Conservation (phyloP, 2,113 vertebrate species). For the Apteryx owenii region DNA sequence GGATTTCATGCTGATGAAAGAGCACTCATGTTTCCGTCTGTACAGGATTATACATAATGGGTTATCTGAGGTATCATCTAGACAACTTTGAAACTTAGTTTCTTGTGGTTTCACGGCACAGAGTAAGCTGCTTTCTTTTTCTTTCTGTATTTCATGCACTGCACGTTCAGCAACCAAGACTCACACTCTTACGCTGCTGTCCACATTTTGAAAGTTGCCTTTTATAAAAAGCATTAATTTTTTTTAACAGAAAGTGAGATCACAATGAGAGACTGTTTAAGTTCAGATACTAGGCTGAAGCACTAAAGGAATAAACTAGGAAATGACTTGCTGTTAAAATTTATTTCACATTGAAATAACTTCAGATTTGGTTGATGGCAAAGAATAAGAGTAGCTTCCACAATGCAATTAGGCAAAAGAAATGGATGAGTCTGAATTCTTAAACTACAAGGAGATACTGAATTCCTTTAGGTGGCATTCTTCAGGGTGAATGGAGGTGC, state of each 20-base stretch:
- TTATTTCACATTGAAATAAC: neutral
- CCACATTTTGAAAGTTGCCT: neutral
- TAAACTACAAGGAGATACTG: neutral
- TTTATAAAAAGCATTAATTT: neutral
- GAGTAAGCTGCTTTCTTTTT: neutral
- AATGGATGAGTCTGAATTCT: neutral
- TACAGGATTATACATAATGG: neutral
- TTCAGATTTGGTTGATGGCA: neutral
- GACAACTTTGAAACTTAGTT: neutral
- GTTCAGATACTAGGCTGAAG: neutral
- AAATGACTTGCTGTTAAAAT: neutral
- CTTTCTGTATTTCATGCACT: neutral
- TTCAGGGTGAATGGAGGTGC: rapidly evolving
- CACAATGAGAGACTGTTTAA: rapidly evolving
- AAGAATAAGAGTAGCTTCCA: neutral
- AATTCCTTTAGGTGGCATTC: neutral
- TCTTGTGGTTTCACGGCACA: neutral
- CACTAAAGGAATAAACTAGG: neutral
- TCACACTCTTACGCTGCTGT: neutral
- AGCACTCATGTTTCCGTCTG: neutral
- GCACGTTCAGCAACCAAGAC: neutral
- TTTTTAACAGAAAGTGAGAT: neutral
- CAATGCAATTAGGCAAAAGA: neutral
- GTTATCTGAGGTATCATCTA: neutral
- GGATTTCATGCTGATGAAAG: neutral